phyloP scores from a whole-genome alignment of 2,113 vertebrate genomes.

The Lipotes vexillifer region DNA sequence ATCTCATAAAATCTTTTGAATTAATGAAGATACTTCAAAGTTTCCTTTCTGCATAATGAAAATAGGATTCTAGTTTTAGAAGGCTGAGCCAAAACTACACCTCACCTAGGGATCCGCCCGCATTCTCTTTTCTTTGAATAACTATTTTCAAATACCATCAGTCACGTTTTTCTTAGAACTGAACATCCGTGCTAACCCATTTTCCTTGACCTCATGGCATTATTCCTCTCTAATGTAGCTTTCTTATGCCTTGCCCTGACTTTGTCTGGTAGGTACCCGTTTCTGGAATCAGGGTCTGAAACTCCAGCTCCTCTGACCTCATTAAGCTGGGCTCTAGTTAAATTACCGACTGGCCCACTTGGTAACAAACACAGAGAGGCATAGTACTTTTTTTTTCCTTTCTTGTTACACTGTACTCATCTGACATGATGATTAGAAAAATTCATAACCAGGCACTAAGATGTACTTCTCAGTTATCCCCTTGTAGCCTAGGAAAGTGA shows the following conservation, averaged over 20 bases:
- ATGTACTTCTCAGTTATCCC: background rate
- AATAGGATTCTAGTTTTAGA: background rate
- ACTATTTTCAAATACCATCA: background rate
- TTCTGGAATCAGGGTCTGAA: background rate
- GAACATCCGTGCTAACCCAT: background rate
- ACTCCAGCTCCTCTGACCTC: background rate
- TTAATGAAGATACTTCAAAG: slow-evolving; percentile 6
- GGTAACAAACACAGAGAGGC: background rate
- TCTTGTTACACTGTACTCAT: background rate
- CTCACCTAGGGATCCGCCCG: background rate
- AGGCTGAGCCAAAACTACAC: background rate
- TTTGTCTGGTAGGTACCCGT: background rate
- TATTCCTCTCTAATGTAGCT: background rate
- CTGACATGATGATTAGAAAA: background rate
- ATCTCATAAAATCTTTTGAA: slow-evolving; percentile 62
- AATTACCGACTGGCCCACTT: background rate
- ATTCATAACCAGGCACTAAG: background rate
- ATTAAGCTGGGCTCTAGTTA: background rate
- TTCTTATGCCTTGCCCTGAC: background rate
- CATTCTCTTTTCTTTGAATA: background rate
- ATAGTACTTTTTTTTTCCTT: background rate
- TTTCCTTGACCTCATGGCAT: background rate
- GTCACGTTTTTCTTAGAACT: background rate
- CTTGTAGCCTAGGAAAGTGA: background rate
- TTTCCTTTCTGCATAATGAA: slow-evolving; percentile 42